phyloP scores from a whole-genome alignment of 2,888 invertebrate genomes.

The Venustoraphidia nigricollis region DNA sequence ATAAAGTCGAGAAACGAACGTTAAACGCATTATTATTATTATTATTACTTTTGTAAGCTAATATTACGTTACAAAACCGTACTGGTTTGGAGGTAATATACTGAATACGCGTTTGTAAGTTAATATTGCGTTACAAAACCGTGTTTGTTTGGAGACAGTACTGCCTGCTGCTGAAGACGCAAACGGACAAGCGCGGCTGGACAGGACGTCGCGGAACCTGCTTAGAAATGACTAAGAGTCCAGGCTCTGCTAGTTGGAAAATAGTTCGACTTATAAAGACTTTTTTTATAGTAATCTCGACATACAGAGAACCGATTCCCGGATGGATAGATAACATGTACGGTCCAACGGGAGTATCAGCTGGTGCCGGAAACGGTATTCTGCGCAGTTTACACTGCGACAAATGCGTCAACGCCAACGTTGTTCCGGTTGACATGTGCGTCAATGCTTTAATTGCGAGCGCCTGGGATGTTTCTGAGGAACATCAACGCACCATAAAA shows the following conservation, averaged over 20 bases:
- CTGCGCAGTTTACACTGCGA: conserved; percentile 58
- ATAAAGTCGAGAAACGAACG: no score
- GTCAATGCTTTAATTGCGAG: conserved; percentile 69
- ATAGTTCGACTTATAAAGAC: not conserved
- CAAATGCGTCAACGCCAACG: conserved; percentile 51
- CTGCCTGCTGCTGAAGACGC: no score
- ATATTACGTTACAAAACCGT: no score
- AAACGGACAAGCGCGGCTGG: no score
- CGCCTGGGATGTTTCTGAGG: conserved; percentile 51
- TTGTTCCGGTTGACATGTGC: conserved; percentile 62
- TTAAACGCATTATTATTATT: no score
- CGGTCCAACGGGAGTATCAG: conserved; percentile 64
- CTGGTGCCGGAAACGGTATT: conserved; percentile 64
- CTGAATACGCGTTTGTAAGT: no score
- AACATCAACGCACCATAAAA: conserved; percentile 1
- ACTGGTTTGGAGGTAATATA: no score
- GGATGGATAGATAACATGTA: conserved; percentile 90
- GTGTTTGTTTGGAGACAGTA: no score
- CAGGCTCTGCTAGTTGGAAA: not conserved
- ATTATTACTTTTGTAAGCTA: no score
- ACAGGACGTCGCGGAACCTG: no score
- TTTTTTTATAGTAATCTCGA: conserved; percentile 36
- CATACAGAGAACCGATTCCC: conserved; percentile 56
- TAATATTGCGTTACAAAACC: no score
- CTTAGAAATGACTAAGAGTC: not conserved